phyloP scores from a whole-genome alignment of 2,797 vertebrate species.

The Malacoraja senta region DNA sequence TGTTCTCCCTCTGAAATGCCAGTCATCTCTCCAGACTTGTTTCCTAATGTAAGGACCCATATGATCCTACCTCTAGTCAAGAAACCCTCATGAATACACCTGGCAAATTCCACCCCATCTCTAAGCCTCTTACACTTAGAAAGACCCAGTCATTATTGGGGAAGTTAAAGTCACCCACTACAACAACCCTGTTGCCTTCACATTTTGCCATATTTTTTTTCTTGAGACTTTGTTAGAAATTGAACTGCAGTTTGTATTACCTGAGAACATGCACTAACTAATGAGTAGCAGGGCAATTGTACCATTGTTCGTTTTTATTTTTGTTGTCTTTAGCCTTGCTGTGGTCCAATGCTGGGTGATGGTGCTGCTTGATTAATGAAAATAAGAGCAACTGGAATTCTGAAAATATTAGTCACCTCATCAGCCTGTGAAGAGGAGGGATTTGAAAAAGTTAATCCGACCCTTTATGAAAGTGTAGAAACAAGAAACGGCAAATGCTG shows the following conservation, averaged over 20 bases:
- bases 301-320: not conserved
- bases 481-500: too few relatives aligned
- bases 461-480: not conserved
- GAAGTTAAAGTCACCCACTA: too few relatives aligned
- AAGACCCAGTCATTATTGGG: not conserved
- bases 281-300: not conserved
- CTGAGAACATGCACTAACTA: not conserved
- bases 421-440: not conserved
- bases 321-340: not conserved
- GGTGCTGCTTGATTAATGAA: not conserved
- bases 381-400: constrained; percentile 19
- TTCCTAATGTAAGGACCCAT: too few relatives aligned
- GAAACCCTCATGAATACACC: too few relatives aligned
- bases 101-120: too few relatives aligned
- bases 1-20: too few relatives aligned
- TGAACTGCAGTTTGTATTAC: not conserved
- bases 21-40: too few relatives aligned
- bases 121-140: not conserved
- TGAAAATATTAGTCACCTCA: not conserved
- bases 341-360: not conserved
- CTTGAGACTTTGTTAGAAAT: not conserved
- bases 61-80: too few relatives aligned
- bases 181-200: not conserved
- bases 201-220: not conserved
- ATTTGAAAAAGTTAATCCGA: constrained; percentile 3